Base-by-base conservation (phyloP, 2,113 vertebrate genomes). In the Paedocypris sp. region DNA sequence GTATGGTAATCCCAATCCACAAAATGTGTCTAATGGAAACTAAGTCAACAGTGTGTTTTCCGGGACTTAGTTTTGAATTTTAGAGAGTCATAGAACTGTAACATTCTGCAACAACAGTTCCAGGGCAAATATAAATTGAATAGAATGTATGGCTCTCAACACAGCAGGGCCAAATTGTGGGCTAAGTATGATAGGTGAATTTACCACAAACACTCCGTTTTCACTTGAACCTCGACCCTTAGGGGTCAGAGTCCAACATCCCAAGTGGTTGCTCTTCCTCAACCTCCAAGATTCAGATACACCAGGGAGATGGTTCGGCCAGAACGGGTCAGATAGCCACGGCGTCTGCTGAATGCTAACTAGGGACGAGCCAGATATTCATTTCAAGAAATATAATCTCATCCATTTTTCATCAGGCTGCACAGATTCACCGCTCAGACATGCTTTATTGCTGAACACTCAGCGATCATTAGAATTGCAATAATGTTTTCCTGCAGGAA, bases 391-490 rank as follows among this genome's bases (percentile, higher is more conserved):
- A 63, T 46, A 42, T 29, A 51, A 64, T 58, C 53, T 56, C 52
- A 52, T 68, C 8, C 23, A 39, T 59, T 53, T 58, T 63, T 67
- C 62, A 59, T 22, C 31, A 43, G 38, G 13, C n/a, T 11, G 9
- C n/a, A 7, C 16, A 26, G 31, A 35, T 23, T 26, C 2, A 15
- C 32, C 33, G 36, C 45, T 54, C 62, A 47, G 33, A 56, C 33
- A 31, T 48, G 42, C 62, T 56, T 31, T 53, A 28, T 64, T 16
- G 23, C 43, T 28, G 29, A 47, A 56, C 62, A 28, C 26, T 23
- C 49, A 54, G 28, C n/a, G 22, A 26, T 56, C 22, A 56, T 54
- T 56, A 64, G 42, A 48, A 64, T 12, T 57, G 33, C 12, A 56
- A 48, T 57, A 56, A 64, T 64, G 42, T 16, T 53, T 36, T 10